phyloP scores from a whole-genome alignment of 1,140 invertebrate species.

The Zelostemma sp. region DNA sequence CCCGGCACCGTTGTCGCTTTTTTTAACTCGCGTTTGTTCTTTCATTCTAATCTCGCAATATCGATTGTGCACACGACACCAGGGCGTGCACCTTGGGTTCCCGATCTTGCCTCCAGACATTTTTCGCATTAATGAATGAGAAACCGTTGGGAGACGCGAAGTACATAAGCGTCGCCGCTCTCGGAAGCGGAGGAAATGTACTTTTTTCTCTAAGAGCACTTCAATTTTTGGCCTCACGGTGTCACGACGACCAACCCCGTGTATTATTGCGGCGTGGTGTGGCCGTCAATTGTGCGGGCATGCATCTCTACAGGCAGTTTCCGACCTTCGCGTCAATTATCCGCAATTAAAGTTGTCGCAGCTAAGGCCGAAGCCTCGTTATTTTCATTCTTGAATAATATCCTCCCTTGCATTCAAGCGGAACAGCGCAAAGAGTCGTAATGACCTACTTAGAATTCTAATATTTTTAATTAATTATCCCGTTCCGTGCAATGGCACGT shows the following conservation, averaged over 20 bases:
- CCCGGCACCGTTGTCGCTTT: background rate
- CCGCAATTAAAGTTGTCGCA: slow-evolving; percentile 61
- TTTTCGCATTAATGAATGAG: slow-evolving; percentile 7
- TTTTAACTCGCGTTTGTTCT: slow-evolving; percentile 7
- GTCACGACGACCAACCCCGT: slow-evolving; percentile 8
- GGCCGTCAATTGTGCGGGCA: slow-evolving; percentile 59
- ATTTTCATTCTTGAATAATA: slow-evolving; percentile 55
- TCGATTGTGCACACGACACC: slow-evolving; percentile 6
- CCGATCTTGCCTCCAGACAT: slow-evolving; percentile 6
- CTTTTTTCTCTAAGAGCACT: no score
- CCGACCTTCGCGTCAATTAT: slow-evolving; percentile 67
- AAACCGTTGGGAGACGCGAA: slow-evolving; percentile 1
- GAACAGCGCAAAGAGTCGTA: slow-evolving; percentile 25
- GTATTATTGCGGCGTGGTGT: slow-evolving; percentile 52
- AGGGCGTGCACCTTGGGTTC: slow-evolving; percentile 6
- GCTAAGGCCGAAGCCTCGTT: slow-evolving; percentile 54
- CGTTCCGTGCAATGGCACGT: background rate
- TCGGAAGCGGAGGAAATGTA: no score
- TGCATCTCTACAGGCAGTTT: slow-evolving; percentile 58
- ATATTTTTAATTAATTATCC: background rate
- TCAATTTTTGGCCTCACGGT: no score
- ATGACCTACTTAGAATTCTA: background rate
- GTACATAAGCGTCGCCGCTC: background rate
- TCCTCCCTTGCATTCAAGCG: slow-evolving; percentile 37
- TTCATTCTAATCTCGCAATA: slow-evolving; percentile 7